Conservation (phyloP, 2,797 vertebrate species). For the Hippopotamyrus pictus region DNA sequence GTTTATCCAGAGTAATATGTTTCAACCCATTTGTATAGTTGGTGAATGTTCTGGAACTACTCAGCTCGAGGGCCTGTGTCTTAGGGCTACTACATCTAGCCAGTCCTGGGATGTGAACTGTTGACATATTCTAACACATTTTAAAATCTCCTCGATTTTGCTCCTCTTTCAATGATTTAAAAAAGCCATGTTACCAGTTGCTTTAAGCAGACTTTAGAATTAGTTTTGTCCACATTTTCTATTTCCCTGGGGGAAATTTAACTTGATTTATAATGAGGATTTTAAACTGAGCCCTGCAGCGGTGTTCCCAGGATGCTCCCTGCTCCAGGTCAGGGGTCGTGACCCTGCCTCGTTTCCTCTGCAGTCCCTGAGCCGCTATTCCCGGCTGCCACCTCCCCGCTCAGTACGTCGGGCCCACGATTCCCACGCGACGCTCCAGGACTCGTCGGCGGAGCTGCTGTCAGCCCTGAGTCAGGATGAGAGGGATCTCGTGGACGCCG, state of each 20-base stretch:
- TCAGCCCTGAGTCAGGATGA: constrained; percentile 83
- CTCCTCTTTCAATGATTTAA: background rate
- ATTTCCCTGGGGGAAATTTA: background rate
- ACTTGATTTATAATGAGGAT: background rate
- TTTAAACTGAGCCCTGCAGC: background rate
- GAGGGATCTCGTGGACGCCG: constrained; percentile 73
- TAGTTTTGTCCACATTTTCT: background rate
- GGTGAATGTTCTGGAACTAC: background rate
- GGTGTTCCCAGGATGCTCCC: background rate
- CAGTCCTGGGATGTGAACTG: background rate
- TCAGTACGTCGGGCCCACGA: constrained; percentile 34
- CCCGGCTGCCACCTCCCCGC: constrained; percentile 49
- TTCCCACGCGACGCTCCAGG: constrained; percentile 48
- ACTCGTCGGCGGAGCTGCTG: constrained; percentile 72
- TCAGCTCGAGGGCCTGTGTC: background rate
- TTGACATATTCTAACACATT: background rate
- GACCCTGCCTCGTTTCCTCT: constrained; percentile 32
- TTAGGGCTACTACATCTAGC: background rate
- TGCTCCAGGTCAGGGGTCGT: background rate
- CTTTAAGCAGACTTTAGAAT: background rate
- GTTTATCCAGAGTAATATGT: background rate
- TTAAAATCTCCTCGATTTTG: background rate
- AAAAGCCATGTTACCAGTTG: background rate
- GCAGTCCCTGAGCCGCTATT: constrained; percentile 59
- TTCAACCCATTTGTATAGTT: background rate